Percentiles rank a stretch among this genome's conserved stretches.
These are phyloP conservation scores for Hippoglossus hippoglossus DNA, from an alignment of 2,797 vertebrate species.

Conservation along the genomic window DNA sequence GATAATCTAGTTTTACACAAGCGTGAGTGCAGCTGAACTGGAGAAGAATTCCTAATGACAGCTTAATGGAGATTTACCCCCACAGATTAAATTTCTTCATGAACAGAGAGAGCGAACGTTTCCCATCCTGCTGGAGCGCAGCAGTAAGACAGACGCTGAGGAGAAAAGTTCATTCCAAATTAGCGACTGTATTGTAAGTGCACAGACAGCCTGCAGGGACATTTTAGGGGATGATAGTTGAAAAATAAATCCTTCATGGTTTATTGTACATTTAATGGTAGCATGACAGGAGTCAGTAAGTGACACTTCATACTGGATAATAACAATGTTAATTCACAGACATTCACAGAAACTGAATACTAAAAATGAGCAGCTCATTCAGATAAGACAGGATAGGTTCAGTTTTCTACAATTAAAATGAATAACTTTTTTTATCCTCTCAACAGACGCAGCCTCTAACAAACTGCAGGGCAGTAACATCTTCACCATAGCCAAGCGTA, in stretches of 20 bases:
- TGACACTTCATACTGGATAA: slow-evolving; percentile 13
- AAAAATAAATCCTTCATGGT: slow-evolving; percentile 22
- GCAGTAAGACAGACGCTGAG: slow-evolving; percentile 32
- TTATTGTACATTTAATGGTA: slow-evolving; percentile 33
- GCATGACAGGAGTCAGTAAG: slow-evolving; percentile 23
- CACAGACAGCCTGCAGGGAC: slow-evolving; percentile 25
- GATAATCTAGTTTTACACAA: slow-evolving; percentile 61
- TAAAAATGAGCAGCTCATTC: slow-evolving; percentile 10
- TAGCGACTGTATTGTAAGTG: slow-evolving; percentile 45
- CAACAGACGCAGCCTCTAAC: slow-evolving; percentile 88
- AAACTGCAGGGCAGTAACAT: slow-evolving; percentile 95
- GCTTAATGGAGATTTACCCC: slow-evolving; percentile 64
- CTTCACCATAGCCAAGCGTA: slow-evolving; percentile 96
- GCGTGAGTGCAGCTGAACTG: slow-evolving; percentile 49
- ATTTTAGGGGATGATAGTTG: slow-evolving; percentile 27
- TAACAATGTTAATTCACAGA: slow-evolving; percentile 1
- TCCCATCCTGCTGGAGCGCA: slow-evolving; percentile 40
- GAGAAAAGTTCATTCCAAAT: slow-evolving; percentile 56
- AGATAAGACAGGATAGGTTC: background rate
- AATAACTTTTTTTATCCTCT: background rate
- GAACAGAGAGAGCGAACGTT: slow-evolving; percentile 50
- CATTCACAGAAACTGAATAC: slow-evolving; percentile 6
- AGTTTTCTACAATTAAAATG: background rate
- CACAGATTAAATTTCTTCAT: slow-evolving; percentile 58
- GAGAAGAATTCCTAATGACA: slow-evolving; percentile 67